A percentile compares a stretch with the other conserved stretches of the same genome.
These are phyloP conservation scores for Sphaeramia orbicularis DNA, from an alignment of 2,797 vertebrate genomes.

Conservation along the genomic window DNA sequence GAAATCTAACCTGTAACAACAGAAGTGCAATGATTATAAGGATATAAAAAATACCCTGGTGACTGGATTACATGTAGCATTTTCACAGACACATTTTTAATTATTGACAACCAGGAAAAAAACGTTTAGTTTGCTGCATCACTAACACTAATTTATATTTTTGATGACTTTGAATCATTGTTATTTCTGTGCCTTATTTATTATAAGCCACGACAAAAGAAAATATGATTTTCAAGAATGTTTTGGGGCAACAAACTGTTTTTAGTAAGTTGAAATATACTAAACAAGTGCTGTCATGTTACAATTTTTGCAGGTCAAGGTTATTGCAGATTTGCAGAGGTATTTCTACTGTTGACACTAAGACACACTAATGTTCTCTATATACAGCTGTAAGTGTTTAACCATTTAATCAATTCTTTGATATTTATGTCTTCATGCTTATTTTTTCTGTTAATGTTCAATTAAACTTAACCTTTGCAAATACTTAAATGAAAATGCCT, in stretches of 20 bases:
- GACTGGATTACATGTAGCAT: background rate
- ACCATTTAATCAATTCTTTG: no score
- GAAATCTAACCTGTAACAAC: constrained; percentile 1
- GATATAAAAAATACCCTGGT: background rate
- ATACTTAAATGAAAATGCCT: constrained; percentile 3
- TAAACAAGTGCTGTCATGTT: no score
- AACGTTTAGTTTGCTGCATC: background rate
- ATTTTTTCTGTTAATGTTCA: background rate
- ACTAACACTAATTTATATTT: constrained; percentile 1
- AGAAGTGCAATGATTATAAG: background rate
- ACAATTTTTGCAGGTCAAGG: no score
- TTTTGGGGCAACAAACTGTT: no score
- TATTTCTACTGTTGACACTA: no score
- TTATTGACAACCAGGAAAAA: background rate
- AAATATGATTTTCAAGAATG: no score
- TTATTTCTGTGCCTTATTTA: constrained; percentile 24
- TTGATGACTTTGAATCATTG: background rate
- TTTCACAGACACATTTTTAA: background rate
- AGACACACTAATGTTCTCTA: no score
- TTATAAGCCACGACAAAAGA: background rate
- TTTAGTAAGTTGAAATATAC: no score
- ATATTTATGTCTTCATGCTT: background rate
- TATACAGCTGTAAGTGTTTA: no score
- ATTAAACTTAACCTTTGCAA: constrained; percentile 1
- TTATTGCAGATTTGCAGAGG: no score